Evolutionary conservation across 2,888 invertebrate genomes (phyloP).

Genomic region (Linnaemya tessellans): DNA sequence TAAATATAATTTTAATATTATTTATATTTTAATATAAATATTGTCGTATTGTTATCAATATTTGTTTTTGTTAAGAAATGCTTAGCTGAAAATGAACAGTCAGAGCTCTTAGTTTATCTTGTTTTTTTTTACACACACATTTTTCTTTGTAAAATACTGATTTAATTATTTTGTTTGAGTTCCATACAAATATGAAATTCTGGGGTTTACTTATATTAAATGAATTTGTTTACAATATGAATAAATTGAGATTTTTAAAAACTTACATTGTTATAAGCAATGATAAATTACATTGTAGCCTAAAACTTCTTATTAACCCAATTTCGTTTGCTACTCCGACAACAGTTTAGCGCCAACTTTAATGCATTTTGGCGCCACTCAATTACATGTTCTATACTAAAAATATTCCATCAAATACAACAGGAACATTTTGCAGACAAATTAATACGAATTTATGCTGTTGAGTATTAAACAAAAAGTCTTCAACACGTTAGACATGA

Average conservation of each 20-base stretch:
- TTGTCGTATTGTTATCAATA: neutral
- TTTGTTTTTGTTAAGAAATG: too few species aligned
- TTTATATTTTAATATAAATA: neutral
- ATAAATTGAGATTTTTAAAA: neutral
- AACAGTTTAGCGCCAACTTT: neutral
- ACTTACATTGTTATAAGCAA: neutral
- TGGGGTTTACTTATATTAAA: too few species aligned
- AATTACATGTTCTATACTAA: conserved; percentile 7
- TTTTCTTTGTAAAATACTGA: too few species aligned
- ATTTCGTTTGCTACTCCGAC: neutral
- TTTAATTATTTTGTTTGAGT: too few species aligned
- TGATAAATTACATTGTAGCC: neutral
- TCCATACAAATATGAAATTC: too few species aligned
- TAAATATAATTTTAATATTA: neutral
- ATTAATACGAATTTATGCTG: conserved; percentile 43
- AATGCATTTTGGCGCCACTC: conserved; percentile 33
- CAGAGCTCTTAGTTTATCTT: too few species aligned
- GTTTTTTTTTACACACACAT: too few species aligned
- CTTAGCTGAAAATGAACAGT: too few species aligned
- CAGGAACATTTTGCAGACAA: conserved; percentile 52
- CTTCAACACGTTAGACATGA: conserved; percentile 23
- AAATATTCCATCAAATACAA: conserved; percentile 18
- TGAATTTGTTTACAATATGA: neutral
- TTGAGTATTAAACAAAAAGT: conserved; percentile 21
- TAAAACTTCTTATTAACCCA: neutral